Evolutionary conservation across 1,140 invertebrate genomes (phyloP).

Genomic region (Drosophila dunni): DNA sequence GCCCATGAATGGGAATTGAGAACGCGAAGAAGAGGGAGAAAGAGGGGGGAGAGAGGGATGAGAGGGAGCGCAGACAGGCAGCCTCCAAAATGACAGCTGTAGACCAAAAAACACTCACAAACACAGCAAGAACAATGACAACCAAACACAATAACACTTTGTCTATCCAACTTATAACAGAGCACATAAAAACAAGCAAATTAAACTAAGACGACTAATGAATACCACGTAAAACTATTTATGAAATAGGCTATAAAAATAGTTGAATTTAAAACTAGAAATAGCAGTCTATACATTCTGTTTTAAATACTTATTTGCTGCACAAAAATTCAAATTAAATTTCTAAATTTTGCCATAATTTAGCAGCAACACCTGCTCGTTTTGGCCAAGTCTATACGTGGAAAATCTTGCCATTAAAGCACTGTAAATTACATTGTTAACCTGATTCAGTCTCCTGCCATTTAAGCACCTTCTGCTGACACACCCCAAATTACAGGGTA

Average conservation of each 20-base stretch:
- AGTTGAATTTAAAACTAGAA: neutral
- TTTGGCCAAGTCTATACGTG: slow-evolving; percentile 2
- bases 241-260: neutral
- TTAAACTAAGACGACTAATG: slow-evolving; percentile 19
- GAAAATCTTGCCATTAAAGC: slow-evolving; percentile 14
- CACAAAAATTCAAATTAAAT: no score
- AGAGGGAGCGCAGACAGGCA: slow-evolving; percentile 62
- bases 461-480: neutral
- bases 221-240: slow-evolving; percentile 13
- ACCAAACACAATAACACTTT: slow-evolving; percentile 50
- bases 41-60: neutral
- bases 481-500: slow-evolving; percentile 47
- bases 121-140: slow-evolving; percentile 57
- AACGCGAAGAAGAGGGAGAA: slow-evolving; percentile 1
- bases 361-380: neutral
- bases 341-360: neutral
- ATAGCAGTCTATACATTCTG: no score
- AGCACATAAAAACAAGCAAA: slow-evolving; percentile 10
- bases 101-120: slow-evolving; percentile 21
- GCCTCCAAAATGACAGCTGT: slow-evolving; percentile 70
- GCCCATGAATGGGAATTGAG: slow-evolving; percentile 9
- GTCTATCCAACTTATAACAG: slow-evolving; percentile 29
- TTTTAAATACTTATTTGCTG: no score
- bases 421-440: slow-evolving; percentile 1
- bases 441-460: neutral